Evolutionary conservation across 1,140 invertebrate species (phyloP), one percentile per base, ranked within the genome.

Genomic region (Zaprionus ornatus): DNA sequence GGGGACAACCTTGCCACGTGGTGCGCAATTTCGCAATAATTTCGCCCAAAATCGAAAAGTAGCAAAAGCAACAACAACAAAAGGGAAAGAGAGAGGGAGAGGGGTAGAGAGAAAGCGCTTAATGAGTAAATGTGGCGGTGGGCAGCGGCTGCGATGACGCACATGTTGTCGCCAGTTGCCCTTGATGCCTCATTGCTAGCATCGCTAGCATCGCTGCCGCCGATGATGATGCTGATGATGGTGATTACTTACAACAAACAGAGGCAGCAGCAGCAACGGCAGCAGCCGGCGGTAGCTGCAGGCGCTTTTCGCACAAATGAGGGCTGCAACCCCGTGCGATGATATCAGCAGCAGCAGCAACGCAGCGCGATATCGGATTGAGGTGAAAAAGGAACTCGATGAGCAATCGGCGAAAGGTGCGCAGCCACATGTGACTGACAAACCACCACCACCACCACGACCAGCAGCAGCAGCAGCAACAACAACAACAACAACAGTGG

Each of bases 241-340:
- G 82, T 86, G 87, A 91, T 91, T 91, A 91, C 83, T 91, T 75
- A 87, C 87, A 83, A 86, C 87, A 87, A 87, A 91, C 79, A 80
- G 79, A 66, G 65, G 83, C 78, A 87, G 72, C 71, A 74, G 10
- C 67, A 35, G 35, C 64, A 63, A 25, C 59, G 60, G 72, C 83
- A 68, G 75, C 83, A 79, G 75, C 78, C 74, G 78, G 29, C 71
- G 56, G 52, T 80, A 61, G 82, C 82, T 80, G 77, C 80, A 77
- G 83, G 83, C 83, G 66, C 69, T 82, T 69, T 62, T 65, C 60
- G 61, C 68, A 72, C 74, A 81, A 88, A 87, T 87, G 84, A 87
- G 84, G 83, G 83, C 83, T 87, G 84, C 79, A 88, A 91, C 87
- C 87, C 87, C 75, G 37, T 70, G 37, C 62, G 79, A 82, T 82